A percentile compares a stretch with the other conserved stretches of the same genome.
These are phyloP conservation scores for Pterostichus madidus DNA, from an alignment of 2,888 invertebrate genomes.

Conservation along the genomic window DNA sequence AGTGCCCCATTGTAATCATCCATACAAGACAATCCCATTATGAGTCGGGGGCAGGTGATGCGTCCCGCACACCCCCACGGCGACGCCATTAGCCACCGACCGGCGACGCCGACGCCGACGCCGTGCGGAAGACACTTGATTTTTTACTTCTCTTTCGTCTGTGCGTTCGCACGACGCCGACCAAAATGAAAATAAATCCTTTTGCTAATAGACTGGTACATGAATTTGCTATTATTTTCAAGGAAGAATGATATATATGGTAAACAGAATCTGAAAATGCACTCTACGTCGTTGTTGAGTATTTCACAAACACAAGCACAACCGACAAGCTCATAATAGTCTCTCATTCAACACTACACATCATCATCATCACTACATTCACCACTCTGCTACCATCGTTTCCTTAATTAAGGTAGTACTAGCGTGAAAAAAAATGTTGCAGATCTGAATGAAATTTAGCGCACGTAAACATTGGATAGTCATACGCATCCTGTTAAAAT, in stretches of 20 bases:
- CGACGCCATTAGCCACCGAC: slow-evolving; percentile 21
- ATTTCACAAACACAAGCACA: slow-evolving; percentile 20
- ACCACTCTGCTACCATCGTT: no score
- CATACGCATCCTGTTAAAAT: no score
- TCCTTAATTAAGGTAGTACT: not conserved
- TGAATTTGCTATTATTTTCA: slow-evolving; percentile 80
- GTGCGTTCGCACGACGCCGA: slow-evolving; percentile 56
- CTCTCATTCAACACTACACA: slow-evolving; percentile 22
- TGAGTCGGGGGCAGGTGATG: slow-evolving; percentile 72
- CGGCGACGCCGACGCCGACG: slow-evolving; percentile 3
- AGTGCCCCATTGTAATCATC: slow-evolving; percentile 76
- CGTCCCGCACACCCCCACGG: slow-evolving; percentile 53
- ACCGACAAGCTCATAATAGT: slow-evolving; percentile 26
- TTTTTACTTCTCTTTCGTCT: slow-evolving; percentile 69
- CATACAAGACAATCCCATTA: slow-evolving; percentile 78
- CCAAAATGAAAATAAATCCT: slow-evolving; percentile 80
- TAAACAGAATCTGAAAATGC: slow-evolving; percentile 78
- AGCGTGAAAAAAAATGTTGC: no score
- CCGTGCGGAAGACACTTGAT: slow-evolving; percentile 71
- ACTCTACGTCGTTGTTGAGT: slow-evolving; percentile 72
- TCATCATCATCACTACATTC: no score
- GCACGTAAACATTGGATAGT: no score
- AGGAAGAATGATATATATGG: slow-evolving; percentile 78
- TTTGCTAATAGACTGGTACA: slow-evolving; percentile 80
- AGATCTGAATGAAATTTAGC: no score